Evolutionary conservation across 2,797 vertebrate species (phyloP), one percentile per base, ranked within the genome.

Genomic region (Myoxocephalus aenaeus): DNA sequence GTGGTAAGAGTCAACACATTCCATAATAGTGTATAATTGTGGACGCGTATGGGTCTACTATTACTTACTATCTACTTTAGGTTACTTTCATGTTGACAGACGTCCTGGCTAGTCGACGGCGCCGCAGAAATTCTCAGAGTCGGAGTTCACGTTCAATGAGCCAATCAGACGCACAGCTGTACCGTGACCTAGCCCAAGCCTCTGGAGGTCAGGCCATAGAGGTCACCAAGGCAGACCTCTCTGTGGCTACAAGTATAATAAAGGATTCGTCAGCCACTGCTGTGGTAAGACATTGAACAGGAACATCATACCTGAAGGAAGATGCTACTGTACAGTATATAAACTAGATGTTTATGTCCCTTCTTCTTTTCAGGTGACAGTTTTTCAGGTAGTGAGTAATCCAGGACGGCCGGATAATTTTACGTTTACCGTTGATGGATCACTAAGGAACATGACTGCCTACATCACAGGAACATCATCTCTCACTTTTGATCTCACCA

Each of bases 161-260:
- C 34, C 70, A 56, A 27, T 25, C 29, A 0, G 85, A 72, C 0
- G 17, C 42, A 9, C 84, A 90, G 58, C 64, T 94, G 15, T 95
- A 95, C 74, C 80, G 46, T n/a, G 89, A 93, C 67, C 80, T 95
- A 2, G 91, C 94, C 18, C 59, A 27, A 29, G 82, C 70, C 25
- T 94, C 94, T 13, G 94, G 94, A 50, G 95, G 94, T 36, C 87
- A 92, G 57, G 70, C 80, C 27, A 91, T 95, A 7, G 88, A 94
- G 77, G 87, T 94, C 81, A 72, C 72, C 15, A 93, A 93, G 74
- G n/a, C 72, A 0, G 73, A 73, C 13, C 86, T 94, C 3, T 46
- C 88, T 17, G 13, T 75, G 40, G 92, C 81, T 20, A 92, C 92
- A 3, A 63, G 2, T 10, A 14, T 95, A 7, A 92, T 95, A 63